These are phyloP conservation scores for Drosophila kambysellisi DNA, from an alignment of 2,888 invertebrate genomes.

Conservation along the genomic window DNA sequence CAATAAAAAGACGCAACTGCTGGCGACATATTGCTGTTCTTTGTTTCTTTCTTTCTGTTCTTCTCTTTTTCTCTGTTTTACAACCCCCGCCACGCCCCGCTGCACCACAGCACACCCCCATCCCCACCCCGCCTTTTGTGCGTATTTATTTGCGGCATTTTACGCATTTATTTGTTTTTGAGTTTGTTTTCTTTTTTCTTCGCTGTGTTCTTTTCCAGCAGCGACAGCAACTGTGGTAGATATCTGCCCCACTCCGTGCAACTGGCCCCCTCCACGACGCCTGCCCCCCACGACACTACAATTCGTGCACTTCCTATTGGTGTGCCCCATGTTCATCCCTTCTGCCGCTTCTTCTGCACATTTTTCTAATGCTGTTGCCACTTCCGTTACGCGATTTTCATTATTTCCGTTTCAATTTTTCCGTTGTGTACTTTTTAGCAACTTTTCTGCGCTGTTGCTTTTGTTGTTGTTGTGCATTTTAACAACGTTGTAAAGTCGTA, in stretches of 20 bases:
- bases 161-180: constrained; percentile 82
- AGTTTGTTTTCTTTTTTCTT: constrained; percentile 54
- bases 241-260: not conserved
- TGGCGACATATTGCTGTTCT: constrained; percentile 73
- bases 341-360: not conserved
- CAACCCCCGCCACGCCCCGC: constrained; percentile 28
- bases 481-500: constrained; percentile 81
- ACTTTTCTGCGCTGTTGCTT: constrained; percentile 45
- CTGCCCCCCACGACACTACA: constrained; percentile 41
- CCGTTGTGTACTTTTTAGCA: constrained; percentile 70
- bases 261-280: not conserved
- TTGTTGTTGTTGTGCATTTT: constrained; percentile 62
- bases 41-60: constrained; percentile 1
- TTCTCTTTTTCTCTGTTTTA: constrained; percentile 4
- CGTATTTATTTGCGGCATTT: constrained; percentile 81
- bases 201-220: not conserved
- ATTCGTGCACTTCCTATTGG: constrained; percentile 62
- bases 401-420: constrained; percentile 82
- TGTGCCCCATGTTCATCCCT: not conserved
- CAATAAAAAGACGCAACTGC: constrained; percentile 76
- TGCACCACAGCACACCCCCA: constrained; percentile 1
- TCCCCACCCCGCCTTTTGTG: constrained; percentile 32
- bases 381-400: constrained; percentile 81
- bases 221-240: constrained; percentile 15
- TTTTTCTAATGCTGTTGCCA: constrained; percentile 75